A percentile compares a stretch with the other conserved stretches of the same genome.
These are phyloP conservation scores for Palythoa grandis DNA, from an alignment of 92 coral and sea anemone species.

Conservation along the genomic window DNA sequence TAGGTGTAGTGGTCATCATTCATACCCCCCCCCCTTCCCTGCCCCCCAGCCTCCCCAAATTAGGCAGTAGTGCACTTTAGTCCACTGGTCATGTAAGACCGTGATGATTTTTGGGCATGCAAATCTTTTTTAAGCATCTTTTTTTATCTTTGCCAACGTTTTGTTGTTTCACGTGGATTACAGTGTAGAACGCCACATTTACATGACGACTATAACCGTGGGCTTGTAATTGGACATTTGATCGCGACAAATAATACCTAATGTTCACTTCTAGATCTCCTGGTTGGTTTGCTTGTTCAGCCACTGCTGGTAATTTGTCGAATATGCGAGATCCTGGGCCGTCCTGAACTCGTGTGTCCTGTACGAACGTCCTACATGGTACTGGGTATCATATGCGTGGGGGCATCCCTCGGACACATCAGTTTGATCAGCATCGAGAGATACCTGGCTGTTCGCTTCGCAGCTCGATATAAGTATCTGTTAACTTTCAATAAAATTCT, in stretches of 20 bases:
- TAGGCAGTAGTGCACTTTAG: no score
- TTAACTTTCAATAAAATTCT: not conserved
- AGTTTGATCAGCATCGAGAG: conserved; percentile 7
- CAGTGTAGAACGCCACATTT: no score
- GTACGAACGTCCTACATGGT: not conserved
- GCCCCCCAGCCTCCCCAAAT: no score
- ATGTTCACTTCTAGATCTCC: not conserved
- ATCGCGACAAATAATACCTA: not conserved
- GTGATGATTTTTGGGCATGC: no score
- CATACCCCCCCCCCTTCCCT: no score
- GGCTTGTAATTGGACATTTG: no score
- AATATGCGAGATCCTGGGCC: not conserved
- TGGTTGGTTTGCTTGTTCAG: not conserved
- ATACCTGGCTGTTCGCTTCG: not conserved
- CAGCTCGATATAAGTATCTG: not conserved
- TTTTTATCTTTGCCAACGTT: no score
- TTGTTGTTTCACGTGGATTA: no score
- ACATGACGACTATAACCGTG: no score
- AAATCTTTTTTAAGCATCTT: no score
- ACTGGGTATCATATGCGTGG: not conserved
- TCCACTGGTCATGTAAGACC: no score
- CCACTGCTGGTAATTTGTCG: not conserved
- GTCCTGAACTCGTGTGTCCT: not conserved
- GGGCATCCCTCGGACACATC: not conserved
- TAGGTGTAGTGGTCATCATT: no score